Evolutionary conservation across 1,140 invertebrate species (phyloP), one percentile per base, ranked within the genome.

Genomic region (Delia radicum): DNA sequence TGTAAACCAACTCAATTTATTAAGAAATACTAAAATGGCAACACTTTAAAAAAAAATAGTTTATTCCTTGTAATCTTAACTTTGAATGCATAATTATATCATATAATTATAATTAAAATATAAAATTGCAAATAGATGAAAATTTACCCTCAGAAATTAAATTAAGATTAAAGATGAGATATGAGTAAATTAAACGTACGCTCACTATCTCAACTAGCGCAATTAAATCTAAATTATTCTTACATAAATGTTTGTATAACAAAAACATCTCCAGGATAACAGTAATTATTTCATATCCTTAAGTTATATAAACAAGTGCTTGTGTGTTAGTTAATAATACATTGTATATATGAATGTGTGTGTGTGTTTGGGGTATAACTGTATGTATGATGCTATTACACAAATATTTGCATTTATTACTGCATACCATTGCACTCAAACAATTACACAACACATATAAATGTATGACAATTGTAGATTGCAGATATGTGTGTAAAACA

Each of bases 281-380:
- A 55, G 48, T 55, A 55, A 55, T 55, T 55, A 55, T 55, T 55
- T 21, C 48, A 55, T 55, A 55, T 55, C 48, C 48, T 55, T 55
- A 55, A 55, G 48, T 18, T 55, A 55, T 55, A n/a, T n/a, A 55
- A 37, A 55, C 18, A 55, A 37, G 0, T 2, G 1, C n/a, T n/a
- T n/a, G n/a, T n/a, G n/a, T n/a, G n/a, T n/a, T n/a, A n/a, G n/a
- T n/a, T n/a, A n/a, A n/a, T n/a, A n/a, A n/a, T n/a, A n/a, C n/a
- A n/a, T n/a, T n/a, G n/a, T n/a, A n/a, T n/a, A n/a, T n/a, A n/a
- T n/a, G n/a, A n/a, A n/a, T n/a, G n/a, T n/a, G n/a, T n/a, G n/a
- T n/a, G n/a, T 42, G 37, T 42, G 37, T 42, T 42, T 42, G n/a
- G n/a, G n/a, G n/a, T 42, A 15, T 42, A 15, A 8, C 12, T 42